Evolutionary conservation across 2,797 vertebrate species (phyloP), one percentile per base, ranked within the genome.

Genomic region (Halcyon chelicuti): DNA sequence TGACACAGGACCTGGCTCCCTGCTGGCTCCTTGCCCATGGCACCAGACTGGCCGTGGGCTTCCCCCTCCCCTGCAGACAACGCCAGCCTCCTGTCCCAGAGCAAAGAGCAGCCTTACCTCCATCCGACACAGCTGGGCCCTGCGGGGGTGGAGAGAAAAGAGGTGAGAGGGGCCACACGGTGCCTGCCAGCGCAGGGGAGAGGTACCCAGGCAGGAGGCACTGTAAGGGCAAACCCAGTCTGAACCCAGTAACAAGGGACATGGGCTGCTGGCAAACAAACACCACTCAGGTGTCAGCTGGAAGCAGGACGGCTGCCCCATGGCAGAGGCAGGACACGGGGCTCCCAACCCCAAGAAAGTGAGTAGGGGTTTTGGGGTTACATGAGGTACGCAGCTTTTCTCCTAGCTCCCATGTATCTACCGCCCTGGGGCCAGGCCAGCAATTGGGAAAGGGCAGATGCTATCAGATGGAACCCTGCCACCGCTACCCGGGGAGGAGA

Each of bases 121-220:
- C 99, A 91, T 99, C 99, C 1, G 99, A 99, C 83, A 99, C 99
- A 7, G 99, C 99, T 16, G 99, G 98, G 96, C 98, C 98, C 99
- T 99, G 98, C 29, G 92, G 98, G 72, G 90, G 86, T 49, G 93
- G 42, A 97, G 85, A 91, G 28, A 68, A 71, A 40, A 84, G 62
- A 89, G 49, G 55, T 97, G 60, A 97, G 95, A 71, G 44, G 54
- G 42, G 52, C 23, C 52, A 31, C 29, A 40, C 0, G 0, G 55
- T 2, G 0, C 17, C 77, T 90, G 89, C 47, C 74, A 42, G 78
- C 40, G 46, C 4, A 4, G 16, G 42, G 78, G 37, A 85, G 58
- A 10, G 1, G 40, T 26, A 22, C 51, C 21, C 2, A 3, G 52
- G 54, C 60, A 62, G 47, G 40, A 13, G 8, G 44, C 76, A 88